These are phyloP conservation scores for Acrocera orbiculus DNA, from an alignment of 2,888 invertebrate genomes.

Conservation along the genomic window DNA sequence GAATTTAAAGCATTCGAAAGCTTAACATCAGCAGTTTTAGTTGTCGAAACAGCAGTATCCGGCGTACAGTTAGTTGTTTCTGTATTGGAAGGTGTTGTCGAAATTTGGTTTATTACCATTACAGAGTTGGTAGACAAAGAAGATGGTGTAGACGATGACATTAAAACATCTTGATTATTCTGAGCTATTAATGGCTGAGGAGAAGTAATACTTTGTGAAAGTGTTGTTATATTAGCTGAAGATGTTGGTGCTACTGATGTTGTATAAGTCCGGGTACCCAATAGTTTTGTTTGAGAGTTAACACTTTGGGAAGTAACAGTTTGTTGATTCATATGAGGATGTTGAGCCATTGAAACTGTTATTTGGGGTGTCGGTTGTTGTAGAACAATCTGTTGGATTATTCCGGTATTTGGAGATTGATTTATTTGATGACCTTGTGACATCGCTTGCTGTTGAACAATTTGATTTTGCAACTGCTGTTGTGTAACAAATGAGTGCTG, in stretches of 20 bases:
- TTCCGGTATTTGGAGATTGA: conserved; percentile 18
- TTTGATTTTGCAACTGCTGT: conserved; percentile 34
- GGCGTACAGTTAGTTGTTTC: no score
- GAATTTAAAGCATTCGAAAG: background rate
- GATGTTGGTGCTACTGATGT: background rate
- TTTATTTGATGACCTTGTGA: conserved; percentile 26
- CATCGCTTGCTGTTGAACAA: conserved; percentile 24
- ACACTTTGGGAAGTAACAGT: conserved; percentile 1
- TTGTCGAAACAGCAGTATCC: conserved; percentile 21
- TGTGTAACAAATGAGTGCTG: conserved; percentile 34
- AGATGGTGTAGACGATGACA: no score
- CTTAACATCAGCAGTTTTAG: conserved; percentile 13
- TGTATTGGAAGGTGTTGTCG: conserved; percentile 13
- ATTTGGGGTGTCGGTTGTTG: conserved; percentile 14
- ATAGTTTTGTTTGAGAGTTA: conserved; percentile 4
- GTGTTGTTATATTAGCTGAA: conserved; percentile 26
- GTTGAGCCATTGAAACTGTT: conserved; percentile 3
- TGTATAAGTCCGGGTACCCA: conserved; percentile 1
- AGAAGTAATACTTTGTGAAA: conserved; percentile 21
- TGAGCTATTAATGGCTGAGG: conserved; percentile 10
- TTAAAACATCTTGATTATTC: no score
- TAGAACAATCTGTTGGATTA: conserved; percentile 6
- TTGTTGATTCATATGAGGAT: conserved; percentile 7
- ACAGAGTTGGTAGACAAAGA: no score
- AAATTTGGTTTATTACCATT: no score